phyloP scores from a whole-genome alignment of 1,140 invertebrate genomes.

The Brachionus angularis region DNA sequence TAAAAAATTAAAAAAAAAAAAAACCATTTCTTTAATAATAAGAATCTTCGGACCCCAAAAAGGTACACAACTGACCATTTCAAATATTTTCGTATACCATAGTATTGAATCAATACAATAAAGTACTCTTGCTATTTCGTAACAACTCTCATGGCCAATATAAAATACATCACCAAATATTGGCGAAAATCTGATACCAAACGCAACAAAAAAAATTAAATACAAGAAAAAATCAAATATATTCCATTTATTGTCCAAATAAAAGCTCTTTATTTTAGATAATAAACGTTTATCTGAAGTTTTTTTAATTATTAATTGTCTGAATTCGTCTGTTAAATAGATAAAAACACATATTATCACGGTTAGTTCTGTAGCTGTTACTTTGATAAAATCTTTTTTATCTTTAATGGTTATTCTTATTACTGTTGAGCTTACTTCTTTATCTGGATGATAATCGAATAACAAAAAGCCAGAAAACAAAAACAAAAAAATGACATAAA shows the following conservation, averaged over 20 bases:
- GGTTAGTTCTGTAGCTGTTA: slow-evolving; percentile 29
- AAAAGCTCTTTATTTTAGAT: slow-evolving; percentile 3
- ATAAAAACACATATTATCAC: slow-evolving; percentile 41
- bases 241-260: slow-evolving; percentile 40
- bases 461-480: slow-evolving; percentile 35
- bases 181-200: slow-evolving; percentile 27
- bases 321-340: slow-evolving; percentile 33
- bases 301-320: slow-evolving; percentile 35
- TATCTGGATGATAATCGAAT: slow-evolving; percentile 38
- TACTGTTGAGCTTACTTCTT: slow-evolving; percentile 7
- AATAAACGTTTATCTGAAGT: background rate
- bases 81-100: slow-evolving; percentile 39
- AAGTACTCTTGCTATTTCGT: slow-evolving; percentile 33
- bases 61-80: slow-evolving; percentile 26
- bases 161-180: slow-evolving; percentile 34
- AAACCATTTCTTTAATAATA: slow-evolving; percentile 41
- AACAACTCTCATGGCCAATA: slow-evolving; percentile 13
- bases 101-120: slow-evolving; percentile 40
- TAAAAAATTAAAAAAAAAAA: no score
- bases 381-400: slow-evolving; percentile 37
- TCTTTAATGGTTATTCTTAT: slow-evolving; percentile 32
- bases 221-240: slow-evolving; percentile 38
- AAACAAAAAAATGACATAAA: slow-evolving; percentile 27
- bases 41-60: slow-evolving; percentile 42
- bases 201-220: slow-evolving; percentile 37